These are phyloP conservation scores for Drosophila nigritarsus DNA, from an alignment of 2,888 invertebrate species.

Conservation along the genomic window DNA sequence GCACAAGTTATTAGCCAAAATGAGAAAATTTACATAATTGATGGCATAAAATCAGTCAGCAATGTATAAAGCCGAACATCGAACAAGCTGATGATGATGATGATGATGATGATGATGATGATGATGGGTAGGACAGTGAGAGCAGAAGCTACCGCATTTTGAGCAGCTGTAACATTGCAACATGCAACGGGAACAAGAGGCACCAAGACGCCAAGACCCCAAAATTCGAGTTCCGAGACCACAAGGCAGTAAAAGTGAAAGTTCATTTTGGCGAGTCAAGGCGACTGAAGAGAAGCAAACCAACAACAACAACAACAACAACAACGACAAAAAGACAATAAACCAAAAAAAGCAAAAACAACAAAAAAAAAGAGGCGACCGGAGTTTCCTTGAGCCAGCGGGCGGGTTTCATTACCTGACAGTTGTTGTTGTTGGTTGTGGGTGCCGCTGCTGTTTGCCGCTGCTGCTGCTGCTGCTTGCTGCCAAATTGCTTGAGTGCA, in stretches of 20 bases:
- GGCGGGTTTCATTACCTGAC: constrained; percentile 74
- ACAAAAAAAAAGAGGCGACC: constrained; percentile 50
- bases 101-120: constrained; percentile 6
- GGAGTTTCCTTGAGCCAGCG: constrained; percentile 75
- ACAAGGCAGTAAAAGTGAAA: constrained; percentile 73
- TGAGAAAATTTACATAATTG: constrained; percentile 79
- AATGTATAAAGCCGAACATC: constrained; percentile 8
- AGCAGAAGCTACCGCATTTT: constrained; percentile 10
- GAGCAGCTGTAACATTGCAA: constrained; percentile 39
- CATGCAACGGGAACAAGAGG: constrained; percentile 53
- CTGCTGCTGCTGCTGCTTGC: constrained; percentile 53
- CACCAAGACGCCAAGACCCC: constrained; percentile 4
- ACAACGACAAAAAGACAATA: constrained; percentile 33
- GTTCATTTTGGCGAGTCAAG: constrained; percentile 78
- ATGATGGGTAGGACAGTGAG: constrained; percentile 5
- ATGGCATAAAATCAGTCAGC: constrained; percentile 66
- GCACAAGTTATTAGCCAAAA: constrained; percentile 70
- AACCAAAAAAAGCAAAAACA: constrained; percentile 3
- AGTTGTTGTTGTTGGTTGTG: constrained; percentile 45
- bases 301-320: constrained; percentile 5
- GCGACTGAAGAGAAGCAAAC: constrained; percentile 43
- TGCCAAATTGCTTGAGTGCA: constrained; percentile 72
- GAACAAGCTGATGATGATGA: constrained; percentile 2
- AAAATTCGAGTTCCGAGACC: constrained; percentile 24
- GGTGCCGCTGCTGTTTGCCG: constrained; percentile 19